Percentiles rank a stretch among this genome's conserved stretches.
Evolutionary conservation across 2,113 vertebrate genomes (phyloP).

Genomic region (Thermophis baileyi): DNA sequence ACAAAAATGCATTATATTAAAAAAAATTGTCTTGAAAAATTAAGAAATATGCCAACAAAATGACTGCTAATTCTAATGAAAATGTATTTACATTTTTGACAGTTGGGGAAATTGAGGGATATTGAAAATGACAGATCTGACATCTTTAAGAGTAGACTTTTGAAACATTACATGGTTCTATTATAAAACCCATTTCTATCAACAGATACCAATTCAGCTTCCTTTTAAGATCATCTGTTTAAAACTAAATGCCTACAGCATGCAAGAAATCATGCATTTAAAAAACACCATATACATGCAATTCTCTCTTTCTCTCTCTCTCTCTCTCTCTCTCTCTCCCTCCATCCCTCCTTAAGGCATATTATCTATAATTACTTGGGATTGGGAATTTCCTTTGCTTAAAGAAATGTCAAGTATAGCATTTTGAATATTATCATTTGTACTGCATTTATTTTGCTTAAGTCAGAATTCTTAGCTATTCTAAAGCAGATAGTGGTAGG

Average conservation of each 20-base stretch:
- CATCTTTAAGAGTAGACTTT: neutral
- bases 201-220: neutral
- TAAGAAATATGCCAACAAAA: neutral
- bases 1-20: neutral
- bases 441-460: neutral
- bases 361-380: slow-evolving; percentile 1
- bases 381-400: neutral
- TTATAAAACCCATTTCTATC: neutral
- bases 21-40: neutral
- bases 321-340: neutral
- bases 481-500: slow-evolving; percentile 9
- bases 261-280: neutral
- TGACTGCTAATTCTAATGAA: neutral
- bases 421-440: neutral
- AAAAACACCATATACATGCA: neutral
- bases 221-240: neutral
- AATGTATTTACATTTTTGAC: neutral
- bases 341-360: neutral
- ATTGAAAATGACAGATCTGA: neutral
- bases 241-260: neutral
- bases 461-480: neutral
- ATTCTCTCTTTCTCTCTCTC: neutral
- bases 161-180: neutral
- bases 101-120: neutral
- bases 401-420: neutral